Percentiles rank a stretch among this genome's conserved stretches.
Conservation (phyloP, 2,113 vertebrate species). For the Xenotilapia longispinis region DNA sequence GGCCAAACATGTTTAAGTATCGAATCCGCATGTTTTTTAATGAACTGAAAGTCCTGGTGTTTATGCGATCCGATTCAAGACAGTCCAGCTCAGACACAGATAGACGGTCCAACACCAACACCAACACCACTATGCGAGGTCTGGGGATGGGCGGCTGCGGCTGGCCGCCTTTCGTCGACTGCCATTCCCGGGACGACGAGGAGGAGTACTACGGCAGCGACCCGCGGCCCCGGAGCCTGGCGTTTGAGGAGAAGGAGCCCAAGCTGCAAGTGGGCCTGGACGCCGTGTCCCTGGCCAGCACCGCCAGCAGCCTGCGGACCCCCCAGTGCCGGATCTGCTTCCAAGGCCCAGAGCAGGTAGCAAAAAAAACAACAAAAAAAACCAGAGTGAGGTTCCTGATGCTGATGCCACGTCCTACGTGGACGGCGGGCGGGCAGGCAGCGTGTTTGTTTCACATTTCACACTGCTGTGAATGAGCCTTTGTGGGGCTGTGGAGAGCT, state of each 20-base stretch:
- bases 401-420: neutral
- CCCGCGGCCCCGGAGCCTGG: slow-evolving; percentile 77
- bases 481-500: neutral
- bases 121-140: slow-evolving; percentile 70
- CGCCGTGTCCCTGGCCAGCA: slow-evolving; percentile 83
- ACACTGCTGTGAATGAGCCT: neutral
- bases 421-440: neutral
- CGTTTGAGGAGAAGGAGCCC: slow-evolving; percentile 79
- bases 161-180: slow-evolving; percentile 81
- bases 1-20: slow-evolving; percentile 90
- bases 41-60: slow-evolving; percentile 92
- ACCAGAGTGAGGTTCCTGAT: neutral
- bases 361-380: neutral
- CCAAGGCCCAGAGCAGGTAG: slow-evolving; percentile 89
- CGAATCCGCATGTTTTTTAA: slow-evolving; percentile 96
- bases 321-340: slow-evolving; percentile 93
- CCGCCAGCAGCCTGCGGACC: slow-evolving; percentile 82
- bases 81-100: slow-evolving; percentile 80
- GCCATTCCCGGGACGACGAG: slow-evolving; percentile 76
- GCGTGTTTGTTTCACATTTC: neutral
- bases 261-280: slow-evolving; percentile 81
- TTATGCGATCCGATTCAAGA: slow-evolving; percentile 84
- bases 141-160: slow-evolving; percentile 84
- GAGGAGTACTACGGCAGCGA: slow-evolving; percentile 85
- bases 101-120: slow-evolving; percentile 38